Conservation (phyloP, 2,888 invertebrate species). For the Tenodera sinensis region DNA sequence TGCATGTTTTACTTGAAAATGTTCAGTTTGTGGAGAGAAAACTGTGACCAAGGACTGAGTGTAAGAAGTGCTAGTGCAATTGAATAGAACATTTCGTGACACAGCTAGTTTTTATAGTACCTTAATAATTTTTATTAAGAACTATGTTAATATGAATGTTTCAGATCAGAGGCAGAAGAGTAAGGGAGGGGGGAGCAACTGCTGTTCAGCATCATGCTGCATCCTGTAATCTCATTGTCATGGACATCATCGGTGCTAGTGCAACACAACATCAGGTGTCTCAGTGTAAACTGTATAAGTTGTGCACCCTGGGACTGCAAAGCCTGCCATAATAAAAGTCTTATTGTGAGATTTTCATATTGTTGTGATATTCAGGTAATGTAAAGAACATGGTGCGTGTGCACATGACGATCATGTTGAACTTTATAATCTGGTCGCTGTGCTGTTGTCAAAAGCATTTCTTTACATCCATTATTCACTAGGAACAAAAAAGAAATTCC, state of each 20-base stretch:
- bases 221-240: slow-evolving; percentile 68
- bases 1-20: too few species aligned
- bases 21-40: too few species aligned
- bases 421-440: not conserved
- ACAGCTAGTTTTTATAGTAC: too few species aligned
- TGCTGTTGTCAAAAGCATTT: not conserved
- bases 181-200: slow-evolving; percentile 92
- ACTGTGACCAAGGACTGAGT: too few species aligned
- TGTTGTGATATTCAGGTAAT: slow-evolving; percentile 48
- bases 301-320: not conserved
- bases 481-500: slow-evolving; percentile 4
- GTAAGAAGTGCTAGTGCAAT: too few species aligned
- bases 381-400: slow-evolving; percentile 34
- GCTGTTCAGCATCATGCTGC: slow-evolving; percentile 90
- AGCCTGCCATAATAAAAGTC: not conserved
- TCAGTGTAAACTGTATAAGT: not conserved
- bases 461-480: slow-evolving; percentile 9
- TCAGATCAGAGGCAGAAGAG: slow-evolving; percentile 93
- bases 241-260: not conserved
- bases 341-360: slow-evolving; percentile 30
- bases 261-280: not conserved
- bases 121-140: too few species aligned
- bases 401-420: not conserved
- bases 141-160: slow-evolving; percentile 41
- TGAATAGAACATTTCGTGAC: too few species aligned